These are phyloP conservation scores for Dyspetes luteomarginatus DNA, from an alignment of 2,888 invertebrate species.

Conservation along the genomic window DNA sequence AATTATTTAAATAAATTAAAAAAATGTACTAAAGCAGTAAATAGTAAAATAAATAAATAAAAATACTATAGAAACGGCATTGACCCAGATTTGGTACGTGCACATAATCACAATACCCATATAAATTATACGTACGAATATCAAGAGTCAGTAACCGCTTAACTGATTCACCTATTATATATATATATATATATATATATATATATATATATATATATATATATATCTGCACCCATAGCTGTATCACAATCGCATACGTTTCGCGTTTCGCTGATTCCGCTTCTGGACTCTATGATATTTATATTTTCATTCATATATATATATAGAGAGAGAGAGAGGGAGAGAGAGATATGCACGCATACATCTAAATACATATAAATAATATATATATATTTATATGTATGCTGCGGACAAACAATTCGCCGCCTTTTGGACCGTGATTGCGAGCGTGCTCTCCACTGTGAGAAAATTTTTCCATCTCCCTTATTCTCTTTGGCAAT, in stretches of 20 bases:
- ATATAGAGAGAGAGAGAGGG: no score
- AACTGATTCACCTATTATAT: conserved; percentile 78
- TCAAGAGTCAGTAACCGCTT: conserved; percentile 80
- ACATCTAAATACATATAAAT: no score
- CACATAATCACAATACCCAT: conserved; percentile 31
- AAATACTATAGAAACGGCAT: conserved; percentile 68
- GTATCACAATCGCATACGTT: conserved; percentile 62
- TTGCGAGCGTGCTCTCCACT: conserved; percentile 39
- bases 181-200: no score
- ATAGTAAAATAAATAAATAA: conserved; percentile 20
- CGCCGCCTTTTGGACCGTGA: conserved; percentile 64
- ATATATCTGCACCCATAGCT: no score
- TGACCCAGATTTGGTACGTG: conserved; percentile 77
- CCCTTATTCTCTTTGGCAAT: not conserved
- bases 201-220: no score
- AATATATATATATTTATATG: not conserved
- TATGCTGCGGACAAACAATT: conserved; percentile 9
- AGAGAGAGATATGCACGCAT: no score
- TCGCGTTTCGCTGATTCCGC: conserved; percentile 64
- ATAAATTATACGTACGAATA: conserved; percentile 10
- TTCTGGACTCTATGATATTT: conserved; percentile 18
- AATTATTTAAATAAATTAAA: conserved; percentile 21
- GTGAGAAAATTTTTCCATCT: conserved; percentile 44
- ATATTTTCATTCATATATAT: not conserved
- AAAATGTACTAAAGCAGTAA: conserved; percentile 41